These are phyloP conservation scores for Lucilia cuprina DNA, from an alignment of 1,140 invertebrate genomes.

Conservation along the genomic window DNA sequence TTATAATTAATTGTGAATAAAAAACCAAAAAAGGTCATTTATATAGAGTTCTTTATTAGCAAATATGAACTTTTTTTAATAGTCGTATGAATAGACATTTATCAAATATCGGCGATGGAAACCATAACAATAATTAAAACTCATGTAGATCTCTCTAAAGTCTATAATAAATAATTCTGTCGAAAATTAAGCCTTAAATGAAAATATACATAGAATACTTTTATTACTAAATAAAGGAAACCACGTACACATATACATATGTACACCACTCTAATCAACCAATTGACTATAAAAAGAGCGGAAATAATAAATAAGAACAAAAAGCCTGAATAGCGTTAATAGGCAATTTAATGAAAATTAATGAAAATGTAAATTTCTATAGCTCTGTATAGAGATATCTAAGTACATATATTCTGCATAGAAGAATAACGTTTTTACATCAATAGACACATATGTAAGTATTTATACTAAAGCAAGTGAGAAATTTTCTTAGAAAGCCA, in stretches of 20 bases:
- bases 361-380: neutral
- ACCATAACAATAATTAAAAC: too few species aligned
- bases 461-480: too few species aligned
- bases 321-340: neutral
- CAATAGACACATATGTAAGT: neutral
- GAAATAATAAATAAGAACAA: neutral
- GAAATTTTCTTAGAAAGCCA: too few species aligned
- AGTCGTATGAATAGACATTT: too few species aligned
- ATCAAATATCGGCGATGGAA: too few species aligned
- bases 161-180: neutral
- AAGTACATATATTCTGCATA: neutral
- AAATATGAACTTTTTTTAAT: too few species aligned
- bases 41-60: too few species aligned
- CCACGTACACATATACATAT: neutral
- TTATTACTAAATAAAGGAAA: neutral
- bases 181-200: neutral
- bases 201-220: neutral
- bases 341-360: slow-evolving; percentile 18
- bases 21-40: too few species aligned
- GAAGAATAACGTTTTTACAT: neutral
- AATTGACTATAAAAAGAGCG: neutral
- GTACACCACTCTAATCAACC: neutral
- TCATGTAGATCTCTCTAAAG: neutral
- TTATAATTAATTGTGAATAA: too few species aligned
- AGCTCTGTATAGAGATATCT: neutral